A percentile compares a stretch with the other conserved stretches of the same genome.
phyloP scores from a whole-genome alignment of 30 jellyfish, hydroid and myxozoan genomes.

The Chironex yamaguchii region DNA sequence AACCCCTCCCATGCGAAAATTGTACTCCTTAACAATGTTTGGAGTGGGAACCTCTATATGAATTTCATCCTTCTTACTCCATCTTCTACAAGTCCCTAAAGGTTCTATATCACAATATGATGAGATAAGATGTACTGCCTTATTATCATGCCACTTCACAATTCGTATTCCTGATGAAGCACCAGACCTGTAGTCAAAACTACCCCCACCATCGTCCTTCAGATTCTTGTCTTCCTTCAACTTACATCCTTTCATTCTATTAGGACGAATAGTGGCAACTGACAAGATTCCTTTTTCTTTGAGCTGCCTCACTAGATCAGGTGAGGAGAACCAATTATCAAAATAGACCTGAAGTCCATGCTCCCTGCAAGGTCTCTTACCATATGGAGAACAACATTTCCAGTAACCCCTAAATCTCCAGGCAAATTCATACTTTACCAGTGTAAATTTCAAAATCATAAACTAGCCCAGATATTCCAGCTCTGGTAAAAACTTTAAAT shows the following conservation, averaged over 20 bases:
- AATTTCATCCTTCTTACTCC: conserved; percentile 23
- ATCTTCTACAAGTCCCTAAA: not conserved
- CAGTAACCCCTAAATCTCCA: conserved; percentile 31
- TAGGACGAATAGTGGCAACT: conserved; percentile 55
- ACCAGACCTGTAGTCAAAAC: conserved; percentile 43
- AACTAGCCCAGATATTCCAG: conserved; percentile 24
- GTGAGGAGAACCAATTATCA: conserved; percentile 56
- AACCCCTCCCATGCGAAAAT: conserved; percentile 23
- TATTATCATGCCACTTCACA: conserved; percentile 79
- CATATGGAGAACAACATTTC: conserved; percentile 4
- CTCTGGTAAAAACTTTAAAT: conserved; percentile 8
- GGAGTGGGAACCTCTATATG: conserved; percentile 30
- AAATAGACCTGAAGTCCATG: conserved; percentile 3
- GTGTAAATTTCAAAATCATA: conserved; percentile 30
- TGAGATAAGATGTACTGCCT: conserved; percentile 58
- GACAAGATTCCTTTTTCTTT: conserved; percentile 36
- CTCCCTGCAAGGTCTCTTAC: conserved; percentile 8
- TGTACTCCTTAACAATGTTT: conserved; percentile 25
- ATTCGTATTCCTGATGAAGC: conserved; percentile 42
- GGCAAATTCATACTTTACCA: conserved; percentile 6
- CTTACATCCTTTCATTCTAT: conserved; percentile 51
- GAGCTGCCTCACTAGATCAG: conserved; percentile 27
- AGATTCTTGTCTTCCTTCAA: conserved; percentile 28
- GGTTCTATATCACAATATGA: conserved; percentile 8
- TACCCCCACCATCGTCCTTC: conserved; percentile 66